phyloP scores from a whole-genome alignment of 2,797 vertebrate genomes.

The Schizopygopsis malacanthus region DNA sequence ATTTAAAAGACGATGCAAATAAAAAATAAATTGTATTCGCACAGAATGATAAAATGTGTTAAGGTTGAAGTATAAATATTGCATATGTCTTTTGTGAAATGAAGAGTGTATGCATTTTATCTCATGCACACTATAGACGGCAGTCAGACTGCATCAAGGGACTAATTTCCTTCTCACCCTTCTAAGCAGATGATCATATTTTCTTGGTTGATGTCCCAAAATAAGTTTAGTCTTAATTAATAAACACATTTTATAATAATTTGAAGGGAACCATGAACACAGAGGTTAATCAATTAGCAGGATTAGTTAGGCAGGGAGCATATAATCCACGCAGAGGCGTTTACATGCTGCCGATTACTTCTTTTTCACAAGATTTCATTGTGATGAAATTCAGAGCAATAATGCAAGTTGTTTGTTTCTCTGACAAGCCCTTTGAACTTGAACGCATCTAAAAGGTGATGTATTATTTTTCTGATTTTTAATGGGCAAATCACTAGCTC shows the following conservation, averaged over 20 bases:
- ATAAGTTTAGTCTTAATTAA: slow-evolving; percentile 86
- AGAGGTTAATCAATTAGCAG: slow-evolving; percentile 83
- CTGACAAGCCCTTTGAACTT: slow-evolving; percentile 78
- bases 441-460: slow-evolving; percentile 70
- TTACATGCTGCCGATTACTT: slow-evolving; percentile 79
- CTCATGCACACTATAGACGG: neutral
- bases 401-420: slow-evolving; percentile 76
- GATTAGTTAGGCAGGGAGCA: slow-evolving; percentile 80
- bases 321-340: slow-evolving; percentile 82
- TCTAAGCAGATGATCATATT: slow-evolving; percentile 82
- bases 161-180: slow-evolving; percentile 67
- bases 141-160: slow-evolving; percentile 57
- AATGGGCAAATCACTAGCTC: slow-evolving; percentile 76
- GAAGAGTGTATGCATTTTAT: slow-evolving; percentile 10
- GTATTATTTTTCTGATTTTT: slow-evolving; percentile 69
- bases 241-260: slow-evolving; percentile 82
- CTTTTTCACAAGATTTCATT: slow-evolving; percentile 81
- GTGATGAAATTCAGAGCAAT: slow-evolving; percentile 83
- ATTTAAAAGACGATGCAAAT: neutral
- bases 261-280: slow-evolving; percentile 70
- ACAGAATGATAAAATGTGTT: neutral
- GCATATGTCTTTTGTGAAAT: neutral
- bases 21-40: neutral
- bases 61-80: neutral
- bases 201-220: slow-evolving; percentile 83